A percentile compares a stretch with the other conserved stretches of the same genome.
These are phyloP conservation scores for Eumaeus atala DNA, from an alignment of 1,140 invertebrate genomes.

Conservation along the genomic window DNA sequence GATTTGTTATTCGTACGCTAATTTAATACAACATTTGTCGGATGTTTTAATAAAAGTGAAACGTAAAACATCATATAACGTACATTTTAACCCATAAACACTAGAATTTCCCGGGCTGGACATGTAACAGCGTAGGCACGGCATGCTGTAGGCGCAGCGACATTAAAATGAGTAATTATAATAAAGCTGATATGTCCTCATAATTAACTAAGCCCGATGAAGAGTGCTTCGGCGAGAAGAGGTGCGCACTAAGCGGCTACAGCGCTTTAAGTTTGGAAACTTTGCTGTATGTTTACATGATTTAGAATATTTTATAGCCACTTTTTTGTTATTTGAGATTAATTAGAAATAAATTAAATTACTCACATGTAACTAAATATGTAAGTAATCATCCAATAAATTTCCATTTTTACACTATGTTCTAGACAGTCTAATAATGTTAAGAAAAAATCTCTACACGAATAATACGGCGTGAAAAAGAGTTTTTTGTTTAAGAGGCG, in stretches of 20 bases:
- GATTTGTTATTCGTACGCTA: neutral
- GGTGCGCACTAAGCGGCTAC: conserved; percentile 29
- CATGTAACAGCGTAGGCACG: conserved; percentile 39
- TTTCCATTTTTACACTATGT: too few relatives aligned
- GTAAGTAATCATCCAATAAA: too few relatives aligned
- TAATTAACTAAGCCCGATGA: conserved; percentile 73
- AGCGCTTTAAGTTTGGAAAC: neutral
- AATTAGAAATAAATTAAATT: too few relatives aligned
- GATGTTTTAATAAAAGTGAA: conserved; percentile 19
- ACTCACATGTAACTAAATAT: too few relatives aligned
- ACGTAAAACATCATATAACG: conserved; percentile 19
- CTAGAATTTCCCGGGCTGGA: conserved; percentile 25
- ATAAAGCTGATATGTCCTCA: conserved; percentile 71
- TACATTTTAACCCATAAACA: conserved; percentile 16
- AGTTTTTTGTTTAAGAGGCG: too few relatives aligned
- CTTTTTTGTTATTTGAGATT: too few relatives aligned
- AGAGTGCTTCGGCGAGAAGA: conserved; percentile 61
- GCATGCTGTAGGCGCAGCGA: conserved; percentile 56
- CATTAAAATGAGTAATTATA: conserved; percentile 74
- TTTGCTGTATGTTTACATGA: too few relatives aligned
- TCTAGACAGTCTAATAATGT: too few relatives aligned
- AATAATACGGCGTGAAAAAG: too few relatives aligned
- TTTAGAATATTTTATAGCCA: too few relatives aligned
- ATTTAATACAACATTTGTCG: conserved; percentile 4
- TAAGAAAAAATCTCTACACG: too few relatives aligned